Evolutionary conservation across 1,140 invertebrate species (phyloP).

Genomic region (Ips nitidus): DNA sequence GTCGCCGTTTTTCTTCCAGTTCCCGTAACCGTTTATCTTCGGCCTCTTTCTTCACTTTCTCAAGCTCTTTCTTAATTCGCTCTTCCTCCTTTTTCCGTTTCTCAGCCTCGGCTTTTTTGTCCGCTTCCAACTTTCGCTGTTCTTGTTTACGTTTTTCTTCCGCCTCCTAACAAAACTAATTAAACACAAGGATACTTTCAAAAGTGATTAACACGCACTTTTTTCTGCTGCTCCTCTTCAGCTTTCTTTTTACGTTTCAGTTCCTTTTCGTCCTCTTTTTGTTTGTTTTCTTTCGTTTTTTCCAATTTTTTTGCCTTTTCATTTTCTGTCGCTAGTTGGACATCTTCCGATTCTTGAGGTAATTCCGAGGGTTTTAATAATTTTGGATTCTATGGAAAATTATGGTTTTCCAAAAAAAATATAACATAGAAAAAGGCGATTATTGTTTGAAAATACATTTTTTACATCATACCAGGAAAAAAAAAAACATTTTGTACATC

Average conservation of each 20-base stretch:
- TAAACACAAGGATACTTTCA: neutral
- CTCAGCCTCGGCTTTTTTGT: slow-evolving; percentile 58
- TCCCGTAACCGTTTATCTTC: slow-evolving; percentile 51
- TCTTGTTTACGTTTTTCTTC: slow-evolving; percentile 53
- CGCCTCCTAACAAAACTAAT: slow-evolving; percentile 43
- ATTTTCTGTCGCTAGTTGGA: neutral
- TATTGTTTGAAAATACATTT: too few species aligned
- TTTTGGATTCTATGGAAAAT: slow-evolving; percentile 11
- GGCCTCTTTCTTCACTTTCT: slow-evolving; percentile 57
- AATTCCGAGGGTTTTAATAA: slow-evolving; percentile 13
- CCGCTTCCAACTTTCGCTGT: slow-evolving; percentile 52
- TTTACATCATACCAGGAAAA: too few species aligned
- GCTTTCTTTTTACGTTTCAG: slow-evolving; percentile 34
- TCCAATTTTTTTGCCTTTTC: slow-evolving; percentile 50
- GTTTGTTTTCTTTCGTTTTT: slow-evolving; percentile 51
- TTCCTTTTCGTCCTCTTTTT: slow-evolving; percentile 51
- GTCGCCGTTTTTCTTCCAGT: slow-evolving; percentile 50
- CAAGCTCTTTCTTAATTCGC: slow-evolving; percentile 52
- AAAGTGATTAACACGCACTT: slow-evolving; percentile 20
- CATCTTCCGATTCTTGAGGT: slow-evolving; percentile 4
- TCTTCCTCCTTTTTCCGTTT: slow-evolving; percentile 54
- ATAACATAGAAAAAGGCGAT: too few species aligned
- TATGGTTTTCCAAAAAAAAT: too few species aligned
- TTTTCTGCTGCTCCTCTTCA: slow-evolving; percentile 40
- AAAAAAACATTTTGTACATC: too few species aligned